These are phyloP conservation scores for Montipora capricornis DNA, from an alignment of 64 coral and sea anemone genomes.

Conservation along the genomic window DNA sequence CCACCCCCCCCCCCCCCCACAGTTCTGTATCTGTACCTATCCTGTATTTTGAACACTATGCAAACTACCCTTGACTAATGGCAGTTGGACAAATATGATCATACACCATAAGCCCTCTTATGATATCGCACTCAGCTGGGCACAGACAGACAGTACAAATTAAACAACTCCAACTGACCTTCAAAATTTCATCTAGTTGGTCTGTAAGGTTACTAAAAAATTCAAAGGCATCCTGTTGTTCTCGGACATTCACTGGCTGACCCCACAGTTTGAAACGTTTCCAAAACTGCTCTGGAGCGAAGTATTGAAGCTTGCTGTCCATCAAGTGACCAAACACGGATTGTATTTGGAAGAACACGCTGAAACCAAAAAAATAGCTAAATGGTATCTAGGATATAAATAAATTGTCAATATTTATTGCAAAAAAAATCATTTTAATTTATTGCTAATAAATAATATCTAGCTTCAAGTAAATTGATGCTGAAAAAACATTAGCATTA, in stretches of 20 bases:
- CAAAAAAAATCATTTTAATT: no score
- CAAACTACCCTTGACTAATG: no score
- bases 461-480: no score
- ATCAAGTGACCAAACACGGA: constrained; percentile 95
- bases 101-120: no score
- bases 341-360: constrained; percentile 96
- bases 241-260: constrained; percentile 97
- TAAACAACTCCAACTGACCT: constrained; percentile 63
- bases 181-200: constrained; percentile 90
- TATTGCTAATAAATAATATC: no score
- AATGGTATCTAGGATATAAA: not conserved
- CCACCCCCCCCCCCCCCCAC: no score
- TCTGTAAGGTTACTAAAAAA: constrained; percentile 98
- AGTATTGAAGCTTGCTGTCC: constrained; percentile 96
- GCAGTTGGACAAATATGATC: no score
- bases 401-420: not conserved
- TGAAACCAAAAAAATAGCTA: constrained; percentile 8
- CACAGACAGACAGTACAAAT: no score
- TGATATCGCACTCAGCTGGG: no score
- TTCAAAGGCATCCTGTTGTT: constrained; percentile 99
- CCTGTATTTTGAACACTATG: no score
- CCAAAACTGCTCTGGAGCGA: constrained; percentile 95
- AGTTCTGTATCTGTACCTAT: no score
- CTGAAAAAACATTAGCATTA: no score
- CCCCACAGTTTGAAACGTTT: constrained; percentile 96